Percentiles rank a stretch among this genome's conserved stretches.
Evolutionary conservation across 2,797 vertebrate genomes (phyloP).

Genomic region (Pyrocephalus nanus): DNA sequence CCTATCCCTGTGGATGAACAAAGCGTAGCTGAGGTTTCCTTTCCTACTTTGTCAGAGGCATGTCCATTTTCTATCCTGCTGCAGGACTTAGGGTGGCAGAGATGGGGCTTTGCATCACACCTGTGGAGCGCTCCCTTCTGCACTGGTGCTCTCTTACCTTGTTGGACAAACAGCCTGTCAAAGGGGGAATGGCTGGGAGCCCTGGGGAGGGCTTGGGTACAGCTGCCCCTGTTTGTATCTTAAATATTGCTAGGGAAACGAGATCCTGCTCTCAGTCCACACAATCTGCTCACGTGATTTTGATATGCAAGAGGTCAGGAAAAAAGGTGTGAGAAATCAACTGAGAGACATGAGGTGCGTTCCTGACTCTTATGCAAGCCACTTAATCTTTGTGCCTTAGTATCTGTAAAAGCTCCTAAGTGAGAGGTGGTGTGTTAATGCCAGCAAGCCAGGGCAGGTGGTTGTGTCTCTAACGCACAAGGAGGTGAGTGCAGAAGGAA

Average conservation of each 20-base stretch:
- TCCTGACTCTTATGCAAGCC: conserved; percentile 34
- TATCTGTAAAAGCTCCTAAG: conserved; percentile 8
- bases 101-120: background rate
- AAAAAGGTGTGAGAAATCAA: background rate
- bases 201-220: background rate
- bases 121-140: background rate
- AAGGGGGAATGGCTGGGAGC: conserved; percentile 8
- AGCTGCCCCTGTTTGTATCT: conserved; percentile 19
- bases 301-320: conserved; percentile 37
- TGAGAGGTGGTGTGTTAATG: background rate
- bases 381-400: conserved; percentile 59
- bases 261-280: conserved; percentile 7
- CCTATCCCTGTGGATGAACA: background rate
- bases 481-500: background rate
- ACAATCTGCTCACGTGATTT: background rate
- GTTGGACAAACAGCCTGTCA: background rate
- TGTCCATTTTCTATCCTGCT: background rate
- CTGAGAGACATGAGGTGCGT: background rate
- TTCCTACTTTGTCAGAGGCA: background rate
- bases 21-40: conserved; percentile 19
- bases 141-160: background rate
- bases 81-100: background rate
- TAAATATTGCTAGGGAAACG: background rate
- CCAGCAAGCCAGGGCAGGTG: background rate
- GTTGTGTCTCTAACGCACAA: background rate